phyloP scores from a whole-genome alignment of 2,113 vertebrate genomes.

The Coptodon bakossiorum region DNA sequence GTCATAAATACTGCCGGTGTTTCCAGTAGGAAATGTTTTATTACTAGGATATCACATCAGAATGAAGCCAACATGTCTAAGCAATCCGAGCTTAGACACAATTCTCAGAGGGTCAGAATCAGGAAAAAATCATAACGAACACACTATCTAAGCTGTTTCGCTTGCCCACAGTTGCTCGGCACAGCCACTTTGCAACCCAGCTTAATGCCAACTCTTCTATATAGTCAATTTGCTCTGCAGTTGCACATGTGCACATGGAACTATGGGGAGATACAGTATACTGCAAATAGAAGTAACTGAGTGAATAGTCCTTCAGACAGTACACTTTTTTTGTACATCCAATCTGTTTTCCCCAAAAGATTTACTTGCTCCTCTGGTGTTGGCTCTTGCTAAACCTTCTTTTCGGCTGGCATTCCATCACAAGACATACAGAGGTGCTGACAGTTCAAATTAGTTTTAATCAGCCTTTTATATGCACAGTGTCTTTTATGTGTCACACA shows the following conservation, averaged over 20 bases:
- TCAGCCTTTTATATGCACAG: background rate
- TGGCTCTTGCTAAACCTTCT: background rate
- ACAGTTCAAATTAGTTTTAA: background rate
- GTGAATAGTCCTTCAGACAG: background rate
- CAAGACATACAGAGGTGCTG: background rate
- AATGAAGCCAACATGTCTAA: background rate
- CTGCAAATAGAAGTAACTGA: background rate
- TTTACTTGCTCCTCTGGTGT: background rate
- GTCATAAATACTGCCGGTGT: background rate
- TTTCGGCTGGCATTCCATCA: background rate
- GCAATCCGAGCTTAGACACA: background rate
- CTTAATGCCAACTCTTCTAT: background rate
- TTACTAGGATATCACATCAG: background rate
- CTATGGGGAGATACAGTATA: background rate
- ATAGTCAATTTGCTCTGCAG: background rate
- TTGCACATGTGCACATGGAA: background rate
- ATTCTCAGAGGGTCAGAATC: fast-evolving
- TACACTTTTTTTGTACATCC: background rate
- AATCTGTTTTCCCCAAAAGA: background rate
- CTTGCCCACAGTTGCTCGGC: background rate
- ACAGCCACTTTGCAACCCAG: background rate
- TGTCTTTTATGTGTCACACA: background rate
- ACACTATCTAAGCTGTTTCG: background rate
- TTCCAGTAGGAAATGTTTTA: background rate
- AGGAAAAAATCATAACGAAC: fast-evolving